phyloP scores from a whole-genome alignment of 2,113 vertebrate genomes.

The Anser brachyrhynchus region DNA sequence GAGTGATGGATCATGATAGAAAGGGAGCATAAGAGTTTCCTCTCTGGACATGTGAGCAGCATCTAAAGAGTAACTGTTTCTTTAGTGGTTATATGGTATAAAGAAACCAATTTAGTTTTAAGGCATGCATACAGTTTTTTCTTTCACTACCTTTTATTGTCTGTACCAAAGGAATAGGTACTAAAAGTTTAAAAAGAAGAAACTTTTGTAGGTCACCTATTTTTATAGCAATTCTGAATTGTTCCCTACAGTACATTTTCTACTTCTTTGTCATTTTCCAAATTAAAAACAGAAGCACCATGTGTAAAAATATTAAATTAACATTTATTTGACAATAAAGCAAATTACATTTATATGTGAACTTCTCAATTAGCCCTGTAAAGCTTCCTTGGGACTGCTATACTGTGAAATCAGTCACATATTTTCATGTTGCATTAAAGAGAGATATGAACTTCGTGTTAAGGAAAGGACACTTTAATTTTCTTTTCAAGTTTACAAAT shows the following conservation, averaged over 20 bases:
- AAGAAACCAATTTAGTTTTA: conserved; percentile 33
- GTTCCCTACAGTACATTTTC: conserved; percentile 31
- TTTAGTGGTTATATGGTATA: neutral
- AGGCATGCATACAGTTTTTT: conserved; percentile 1
- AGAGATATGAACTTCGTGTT: neutral
- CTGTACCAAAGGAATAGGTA: conserved; percentile 27
- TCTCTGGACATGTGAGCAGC: neutral
- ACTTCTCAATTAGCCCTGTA: conserved; percentile 69
- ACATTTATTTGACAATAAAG: conserved; percentile 74
- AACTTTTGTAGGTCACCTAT: conserved; percentile 52
- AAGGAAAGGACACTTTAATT: conserved; percentile 7
- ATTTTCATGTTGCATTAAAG: conserved; percentile 38
- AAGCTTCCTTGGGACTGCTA: conserved; percentile 54
- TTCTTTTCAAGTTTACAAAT: neutral
- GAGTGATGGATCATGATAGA: neutral
- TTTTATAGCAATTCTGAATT: conserved; percentile 33
- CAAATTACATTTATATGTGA: conserved; percentile 68
- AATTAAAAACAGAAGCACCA: conserved; percentile 69
- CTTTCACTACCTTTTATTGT: neutral
- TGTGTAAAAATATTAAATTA: conserved; percentile 70
- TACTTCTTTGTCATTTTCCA: conserved; percentile 55
- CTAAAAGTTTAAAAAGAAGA: conserved; percentile 28
- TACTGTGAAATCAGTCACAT: conserved; percentile 41
- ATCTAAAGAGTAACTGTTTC: neutral
- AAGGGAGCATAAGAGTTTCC: neutral